phyloP scores from a whole-genome alignment of 2,888 invertebrate species.

The Drosophila sordidapex region DNA sequence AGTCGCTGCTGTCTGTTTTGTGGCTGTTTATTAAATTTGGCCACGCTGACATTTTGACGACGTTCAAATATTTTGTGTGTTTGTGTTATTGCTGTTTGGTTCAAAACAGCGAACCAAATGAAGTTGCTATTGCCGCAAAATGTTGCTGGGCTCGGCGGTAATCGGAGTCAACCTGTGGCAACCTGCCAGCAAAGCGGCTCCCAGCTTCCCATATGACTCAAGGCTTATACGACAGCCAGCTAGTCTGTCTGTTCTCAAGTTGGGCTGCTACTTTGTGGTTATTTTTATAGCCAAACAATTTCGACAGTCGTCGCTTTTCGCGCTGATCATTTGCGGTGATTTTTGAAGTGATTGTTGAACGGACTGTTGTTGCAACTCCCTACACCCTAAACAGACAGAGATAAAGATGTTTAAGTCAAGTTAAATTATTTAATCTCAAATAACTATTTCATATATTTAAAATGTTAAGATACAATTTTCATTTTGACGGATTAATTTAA shows the following conservation, averaged over 20 bases:
- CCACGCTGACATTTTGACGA: slow-evolving; percentile 74
- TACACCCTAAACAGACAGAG: slow-evolving; percentile 24
- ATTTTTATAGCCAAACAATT: slow-evolving; percentile 73
- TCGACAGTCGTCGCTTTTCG: slow-evolving; percentile 68
- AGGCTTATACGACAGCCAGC: slow-evolving; percentile 60
- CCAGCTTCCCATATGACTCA: slow-evolving; percentile 71
- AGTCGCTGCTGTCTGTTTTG: slow-evolving; percentile 49
- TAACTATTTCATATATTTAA: neutral
- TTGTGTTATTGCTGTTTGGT: slow-evolving; percentile 32
- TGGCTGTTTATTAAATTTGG: slow-evolving; percentile 73
- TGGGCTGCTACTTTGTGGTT: slow-evolving; percentile 59
- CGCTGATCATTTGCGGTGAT: slow-evolving; percentile 72
- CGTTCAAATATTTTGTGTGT: slow-evolving; percentile 56
- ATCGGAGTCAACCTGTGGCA: slow-evolving; percentile 50
- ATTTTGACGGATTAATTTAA: neutral
- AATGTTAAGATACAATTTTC: neutral
- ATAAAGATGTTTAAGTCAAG: neutral
- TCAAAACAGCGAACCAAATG: slow-evolving; percentile 58
- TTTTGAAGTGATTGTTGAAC: slow-evolving; percentile 46
- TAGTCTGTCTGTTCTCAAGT: slow-evolving; percentile 42
- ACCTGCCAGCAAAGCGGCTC: slow-evolving; percentile 51
- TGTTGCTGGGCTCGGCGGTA: slow-evolving; percentile 68
- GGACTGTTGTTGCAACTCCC: slow-evolving; percentile 2
- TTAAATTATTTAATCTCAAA: neutral
- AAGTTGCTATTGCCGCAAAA: slow-evolving; percentile 77